Evolutionary conservation across 2,113 vertebrate genomes (phyloP), one percentile per base, ranked within the genome.

Genomic region (Arvicanthis niloticus): DNA sequence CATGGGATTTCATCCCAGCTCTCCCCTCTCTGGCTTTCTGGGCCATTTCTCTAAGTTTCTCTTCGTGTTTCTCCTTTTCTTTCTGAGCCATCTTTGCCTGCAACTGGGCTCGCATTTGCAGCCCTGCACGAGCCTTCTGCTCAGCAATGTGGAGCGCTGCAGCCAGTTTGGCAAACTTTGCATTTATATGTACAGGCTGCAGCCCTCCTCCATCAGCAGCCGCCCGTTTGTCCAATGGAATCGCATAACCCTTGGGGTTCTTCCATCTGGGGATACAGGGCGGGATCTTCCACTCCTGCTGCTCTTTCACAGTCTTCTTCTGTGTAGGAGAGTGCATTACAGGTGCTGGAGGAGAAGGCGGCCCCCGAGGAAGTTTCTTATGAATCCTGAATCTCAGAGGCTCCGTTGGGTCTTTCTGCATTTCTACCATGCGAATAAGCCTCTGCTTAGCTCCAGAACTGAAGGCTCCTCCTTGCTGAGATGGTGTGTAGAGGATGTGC

Each of bases 281-380:
- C 97, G 99, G 99, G 98, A 99, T 99, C 98, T 99, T 99, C 99
- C 99, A 99, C 82, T 99, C 99, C 92, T 99, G 99, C 92, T 99
- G 94, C 99, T 99, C 60, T 65, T 65, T 8, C 9, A 99, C 99
- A 0, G 99, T 99, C 99, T 99, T 99, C 99, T 99, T 99, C 58
- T 1, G 99, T 97, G 99, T 99, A 45, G 99, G 99, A 94, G 99
- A 99, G 95, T 99, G 99, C 99, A 99, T 99, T 89, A 99, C 99
- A 37, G 99, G 99, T 16, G 99, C 99, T 21, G 99, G 99, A n/a
- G n/a, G n/a, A n/a, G n/a, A n/a, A n/a, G n/a, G n/a, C n/a, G n/a
- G n/a, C n/a, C n/a, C n/a, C n/a, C n/a, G n/a, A n/a, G n/a, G n/a
- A n/a, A n/a, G n/a, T n/a, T n/a, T n/a, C n/a, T n/a, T n/a, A n/a